phyloP scores from a whole-genome alignment of 1,140 invertebrate species.

The Vollenhovia emeryi region DNA sequence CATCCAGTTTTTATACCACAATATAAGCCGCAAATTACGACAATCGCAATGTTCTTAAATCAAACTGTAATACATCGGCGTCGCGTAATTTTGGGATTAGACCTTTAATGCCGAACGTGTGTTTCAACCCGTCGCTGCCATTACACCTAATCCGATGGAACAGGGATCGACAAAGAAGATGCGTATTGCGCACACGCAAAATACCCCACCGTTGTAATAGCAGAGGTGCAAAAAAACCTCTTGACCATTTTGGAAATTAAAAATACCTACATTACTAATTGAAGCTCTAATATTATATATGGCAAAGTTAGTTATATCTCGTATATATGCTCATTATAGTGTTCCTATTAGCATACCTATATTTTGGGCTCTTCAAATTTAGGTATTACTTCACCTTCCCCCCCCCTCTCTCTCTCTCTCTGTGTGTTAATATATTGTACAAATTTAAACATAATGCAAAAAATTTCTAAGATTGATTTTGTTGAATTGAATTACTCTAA shows the following conservation, averaged over 20 bases:
- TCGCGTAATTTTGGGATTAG: neutral
- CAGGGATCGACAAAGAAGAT: slow-evolving; percentile 66
- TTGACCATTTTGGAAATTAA: neutral
- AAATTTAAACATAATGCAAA: neutral
- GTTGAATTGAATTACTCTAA: neutral
- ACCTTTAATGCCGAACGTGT: slow-evolving; percentile 14
- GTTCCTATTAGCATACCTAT: neutral
- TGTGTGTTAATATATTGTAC: neutral
- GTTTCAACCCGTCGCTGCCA: slow-evolving; percentile 63
- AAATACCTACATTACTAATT: slow-evolving; percentile 5
- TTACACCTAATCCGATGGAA: slow-evolving; percentile 63
- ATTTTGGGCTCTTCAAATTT: neutral
- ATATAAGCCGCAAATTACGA: neutral
- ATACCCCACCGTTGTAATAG: slow-evolving; percentile 41
- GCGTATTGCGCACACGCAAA: slow-evolving; percentile 72
- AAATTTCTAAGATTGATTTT: neutral
- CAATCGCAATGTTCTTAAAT: neutral
- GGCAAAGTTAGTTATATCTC: neutral
- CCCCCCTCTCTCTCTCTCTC: neutral
- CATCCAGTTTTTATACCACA: neutral
- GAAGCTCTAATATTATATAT: neutral
- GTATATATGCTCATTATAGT: neutral
- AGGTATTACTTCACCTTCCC: neutral
- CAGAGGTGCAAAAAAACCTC: slow-evolving; percentile 23
- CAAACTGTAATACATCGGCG: neutral